Conservation (phyloP, 2,888 invertebrate species). For the Nomada goodeniana region DNA sequence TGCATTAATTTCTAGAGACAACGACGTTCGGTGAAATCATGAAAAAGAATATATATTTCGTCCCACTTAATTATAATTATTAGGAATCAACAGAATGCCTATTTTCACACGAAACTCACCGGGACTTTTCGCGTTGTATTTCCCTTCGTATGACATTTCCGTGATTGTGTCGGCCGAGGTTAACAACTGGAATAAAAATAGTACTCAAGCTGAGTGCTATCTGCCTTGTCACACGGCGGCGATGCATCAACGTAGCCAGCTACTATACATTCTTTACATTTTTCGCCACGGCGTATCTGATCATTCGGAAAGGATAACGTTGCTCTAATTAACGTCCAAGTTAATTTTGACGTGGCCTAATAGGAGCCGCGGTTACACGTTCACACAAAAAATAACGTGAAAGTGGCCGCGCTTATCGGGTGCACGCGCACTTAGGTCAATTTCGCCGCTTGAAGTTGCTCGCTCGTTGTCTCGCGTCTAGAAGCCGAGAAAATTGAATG, state of each 20-base stretch:
- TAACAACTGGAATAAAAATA: constrained; percentile 57
- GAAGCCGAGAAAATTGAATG: neutral
- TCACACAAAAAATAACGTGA: constrained; percentile 65
- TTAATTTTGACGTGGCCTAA: constrained; percentile 64
- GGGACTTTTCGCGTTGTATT: constrained; percentile 87
- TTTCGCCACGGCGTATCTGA: constrained; percentile 4
- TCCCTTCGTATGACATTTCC: constrained; percentile 85
- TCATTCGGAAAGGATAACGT: constrained; percentile 2
- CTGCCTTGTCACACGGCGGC: constrained; percentile 50
- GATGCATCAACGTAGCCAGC: constrained; percentile 37
- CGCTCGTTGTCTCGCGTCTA: constrained; percentile 2
- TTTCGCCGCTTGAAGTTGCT: constrained; percentile 46
- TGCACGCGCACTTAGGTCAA: constrained; percentile 39
- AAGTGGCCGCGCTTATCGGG: constrained; percentile 57
- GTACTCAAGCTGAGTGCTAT: constrained; percentile 39
- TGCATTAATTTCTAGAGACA: constrained; percentile 4
- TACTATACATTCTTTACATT: constrained; percentile 57
- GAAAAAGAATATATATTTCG: neutral
- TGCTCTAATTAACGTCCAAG: constrained; percentile 2
- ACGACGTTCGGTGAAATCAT: neutral
- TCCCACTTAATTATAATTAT: neutral
- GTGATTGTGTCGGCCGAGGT: constrained; percentile 36
- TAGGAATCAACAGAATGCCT: neutral
- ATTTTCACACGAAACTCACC: constrained; percentile 81
- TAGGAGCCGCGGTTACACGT: constrained; percentile 34